Evolutionary conservation across 2,888 invertebrate species (phyloP).

Genomic region (Eupsilia transversa): DNA sequence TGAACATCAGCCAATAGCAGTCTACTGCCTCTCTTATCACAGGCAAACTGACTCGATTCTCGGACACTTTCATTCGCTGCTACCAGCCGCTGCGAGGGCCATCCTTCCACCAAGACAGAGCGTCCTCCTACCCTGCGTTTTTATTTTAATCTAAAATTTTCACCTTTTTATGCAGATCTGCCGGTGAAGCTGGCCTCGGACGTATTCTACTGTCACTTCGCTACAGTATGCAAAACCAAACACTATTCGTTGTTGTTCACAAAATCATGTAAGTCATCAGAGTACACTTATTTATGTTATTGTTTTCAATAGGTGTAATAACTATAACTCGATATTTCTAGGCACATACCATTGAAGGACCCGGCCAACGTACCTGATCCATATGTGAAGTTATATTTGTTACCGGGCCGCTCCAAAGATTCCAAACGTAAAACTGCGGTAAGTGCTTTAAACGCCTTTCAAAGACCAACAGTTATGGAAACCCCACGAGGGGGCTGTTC

Average conservation of each 20-base stretch:
- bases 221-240: slow-evolving; percentile 96
- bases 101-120: background rate
- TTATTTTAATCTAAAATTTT: background rate
- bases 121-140: background rate
- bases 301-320: background rate
- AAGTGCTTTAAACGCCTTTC: slow-evolving; percentile 67
- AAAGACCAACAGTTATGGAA: background rate
- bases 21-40: background rate
- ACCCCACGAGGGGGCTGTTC: background rate
- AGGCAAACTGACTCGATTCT: background rate
- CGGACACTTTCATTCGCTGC: background rate
- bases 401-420: slow-evolving; percentile 96
- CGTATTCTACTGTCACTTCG: slow-evolving; percentile 96
- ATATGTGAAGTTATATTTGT: slow-evolving; percentile 96
- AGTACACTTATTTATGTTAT: background rate
- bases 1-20: background rate
- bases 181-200: slow-evolving; percentile 94
- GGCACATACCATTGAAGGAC: slow-evolving; percentile 95
- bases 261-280: slow-evolving; percentile 94
- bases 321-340: slow-evolving; percentile 72
- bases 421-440: slow-evolving; percentile 96
- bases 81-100: background rate
- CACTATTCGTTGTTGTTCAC: slow-evolving; percentile 95
- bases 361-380: slow-evolving; percentile 96
- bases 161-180: slow-evolving; percentile 84